A percentile compares a stretch with the other conserved stretches of the same genome.
Conservation (phyloP, 2,797 vertebrate species). For the Otolemur crassicaudatus region DNA sequence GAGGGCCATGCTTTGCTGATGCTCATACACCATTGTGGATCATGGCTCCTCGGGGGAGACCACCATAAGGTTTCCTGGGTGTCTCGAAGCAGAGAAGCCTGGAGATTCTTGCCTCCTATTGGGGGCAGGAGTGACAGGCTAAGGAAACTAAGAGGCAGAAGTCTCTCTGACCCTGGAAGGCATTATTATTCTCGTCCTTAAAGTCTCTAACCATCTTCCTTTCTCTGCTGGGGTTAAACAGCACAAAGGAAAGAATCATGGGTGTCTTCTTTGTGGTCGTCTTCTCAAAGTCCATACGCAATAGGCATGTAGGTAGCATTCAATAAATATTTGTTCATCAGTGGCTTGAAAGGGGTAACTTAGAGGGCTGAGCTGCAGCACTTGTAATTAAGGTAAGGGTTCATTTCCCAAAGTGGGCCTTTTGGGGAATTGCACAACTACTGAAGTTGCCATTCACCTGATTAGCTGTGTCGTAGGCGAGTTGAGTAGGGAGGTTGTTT, state of each 20-base stretch:
- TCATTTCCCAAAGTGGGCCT: neutral
- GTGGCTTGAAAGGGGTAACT: neutral
- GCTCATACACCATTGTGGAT: neutral
- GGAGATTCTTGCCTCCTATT: neutral
- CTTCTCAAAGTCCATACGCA: neutral
- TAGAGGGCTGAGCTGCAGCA: neutral
- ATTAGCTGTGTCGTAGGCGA: slow-evolving; percentile 25
- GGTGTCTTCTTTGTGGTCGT: neutral
- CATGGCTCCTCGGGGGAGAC: neutral
- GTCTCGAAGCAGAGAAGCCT: neutral
- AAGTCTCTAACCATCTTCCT: neutral
- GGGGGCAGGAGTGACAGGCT: neutral
- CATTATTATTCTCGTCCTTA: neutral
- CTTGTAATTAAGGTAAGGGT: slow-evolving; percentile 25
- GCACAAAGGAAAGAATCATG: neutral
- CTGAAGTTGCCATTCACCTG: slow-evolving; percentile 46
- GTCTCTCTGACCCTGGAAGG: neutral
- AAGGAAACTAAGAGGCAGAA: neutral
- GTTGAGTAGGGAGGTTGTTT: slow-evolving; percentile 57
- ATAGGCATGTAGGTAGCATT: neutral
- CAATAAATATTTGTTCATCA: neutral
- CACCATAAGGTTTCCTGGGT: neutral
- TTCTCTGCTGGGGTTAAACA: neutral
- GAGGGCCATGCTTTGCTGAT: neutral
- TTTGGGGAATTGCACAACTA: slow-evolving; percentile 32